A percentile compares a stretch with the other conserved stretches of the same genome.
phyloP scores from a whole-genome alignment of 2,888 invertebrate genomes.

The Athalia cordata region DNA sequence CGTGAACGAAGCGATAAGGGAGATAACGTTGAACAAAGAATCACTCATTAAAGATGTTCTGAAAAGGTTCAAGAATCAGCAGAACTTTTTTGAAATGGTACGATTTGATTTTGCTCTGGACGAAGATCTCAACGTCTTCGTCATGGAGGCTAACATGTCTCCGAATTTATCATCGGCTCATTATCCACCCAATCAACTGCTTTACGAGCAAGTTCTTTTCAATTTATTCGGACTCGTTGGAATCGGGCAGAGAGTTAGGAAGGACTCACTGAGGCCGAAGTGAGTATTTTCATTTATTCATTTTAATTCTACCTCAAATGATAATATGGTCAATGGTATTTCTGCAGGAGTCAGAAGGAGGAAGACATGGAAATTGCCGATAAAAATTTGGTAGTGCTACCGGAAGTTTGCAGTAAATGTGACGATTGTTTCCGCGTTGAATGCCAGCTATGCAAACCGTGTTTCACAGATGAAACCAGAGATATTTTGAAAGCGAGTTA shows the following conservation, averaged over 20 bases:
- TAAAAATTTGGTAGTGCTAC: conserved; percentile 87
- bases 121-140: conserved; percentile 87
- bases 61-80: conserved; percentile 65
- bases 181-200: conserved; percentile 88
- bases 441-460: conserved; percentile 88
- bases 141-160: conserved; percentile 99
- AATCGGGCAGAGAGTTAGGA: conserved; percentile 76
- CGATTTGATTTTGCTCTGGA: conserved; percentile 96
- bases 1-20: conserved; percentile 85
- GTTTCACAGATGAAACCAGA: conserved; percentile 79
- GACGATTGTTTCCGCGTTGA: conserved; percentile 80
- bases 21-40: conserved; percentile 83
- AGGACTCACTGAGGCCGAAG: conserved; percentile 71
- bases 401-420: conserved; percentile 80
- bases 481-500: conserved; percentile 81
- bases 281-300: conserved; percentile 59
- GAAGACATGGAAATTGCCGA: conserved; percentile 83
- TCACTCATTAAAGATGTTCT: conserved; percentile 79
- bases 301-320: neutral
- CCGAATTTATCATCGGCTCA: conserved; percentile 97
- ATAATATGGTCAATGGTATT: conserved; percentile 1
- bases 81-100: conserved; percentile 95
- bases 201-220: conserved; percentile 95
- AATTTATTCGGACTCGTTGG: conserved; percentile 89
- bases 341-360: conserved; percentile 73